Percentiles rank a stretch among this genome's conserved stretches.
Evolutionary conservation across 2,888 invertebrate genomes (phyloP).

Genomic region (Prenolepis imparis): DNA sequence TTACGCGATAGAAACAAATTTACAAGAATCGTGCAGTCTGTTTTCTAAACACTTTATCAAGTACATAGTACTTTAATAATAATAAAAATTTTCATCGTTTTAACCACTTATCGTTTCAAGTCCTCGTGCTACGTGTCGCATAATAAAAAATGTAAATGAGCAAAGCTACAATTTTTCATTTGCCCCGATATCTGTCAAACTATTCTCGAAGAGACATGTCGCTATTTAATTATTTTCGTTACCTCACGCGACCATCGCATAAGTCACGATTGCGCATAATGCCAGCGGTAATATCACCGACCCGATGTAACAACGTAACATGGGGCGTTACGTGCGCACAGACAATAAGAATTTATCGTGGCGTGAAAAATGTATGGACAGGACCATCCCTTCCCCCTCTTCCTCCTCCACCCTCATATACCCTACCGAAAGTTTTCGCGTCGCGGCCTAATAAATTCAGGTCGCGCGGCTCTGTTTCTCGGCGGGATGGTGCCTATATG

Average conservation of each 20-base stretch:
- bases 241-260: background rate
- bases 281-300: constrained; percentile 1
- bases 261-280: constrained; percentile 23
- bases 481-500: constrained; percentile 22
- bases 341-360: constrained; percentile 55
- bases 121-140: background rate
- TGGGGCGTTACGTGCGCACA: constrained; percentile 7
- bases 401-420: too few species aligned
- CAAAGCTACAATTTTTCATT: background rate
- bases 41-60: background rate
- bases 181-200: background rate
- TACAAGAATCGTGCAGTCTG: background rate
- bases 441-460: constrained; percentile 47
- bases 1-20: constrained; percentile 3
- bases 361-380: constrained; percentile 52
- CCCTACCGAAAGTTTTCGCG: constrained; percentile 31
- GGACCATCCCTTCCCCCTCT: background rate
- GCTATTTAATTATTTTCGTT: constrained; percentile 21
- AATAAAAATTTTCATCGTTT: background rate
- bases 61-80: background rate
- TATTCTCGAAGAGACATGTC: background rate
- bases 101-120: background rate
- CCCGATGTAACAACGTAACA: constrained; percentile 23
- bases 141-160: background rate
- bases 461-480: constrained; percentile 42